Conservation (phyloP, 2,797 vertebrate genomes). For the Champsocephalus gunnari region DNA sequence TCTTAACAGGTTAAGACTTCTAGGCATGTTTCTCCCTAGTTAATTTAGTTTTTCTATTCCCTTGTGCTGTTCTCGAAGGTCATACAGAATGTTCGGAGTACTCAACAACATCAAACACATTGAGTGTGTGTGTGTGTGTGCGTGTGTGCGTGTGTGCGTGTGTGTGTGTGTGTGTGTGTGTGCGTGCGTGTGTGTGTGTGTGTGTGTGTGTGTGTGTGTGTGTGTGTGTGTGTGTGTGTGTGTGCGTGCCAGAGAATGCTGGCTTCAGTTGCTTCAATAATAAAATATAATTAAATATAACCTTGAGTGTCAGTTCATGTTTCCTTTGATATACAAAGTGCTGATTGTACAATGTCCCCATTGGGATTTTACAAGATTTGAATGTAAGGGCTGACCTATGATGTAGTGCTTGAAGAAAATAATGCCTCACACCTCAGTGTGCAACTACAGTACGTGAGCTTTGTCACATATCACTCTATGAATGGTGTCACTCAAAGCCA, state of each 20-base stretch:
- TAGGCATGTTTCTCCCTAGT: neutral
- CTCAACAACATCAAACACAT: slow-evolving; percentile 1
- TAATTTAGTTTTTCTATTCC: neutral
- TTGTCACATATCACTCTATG: slow-evolving; percentile 33
- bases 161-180: no score
- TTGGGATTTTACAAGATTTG: neutral
- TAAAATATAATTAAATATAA: slow-evolving; percentile 33
- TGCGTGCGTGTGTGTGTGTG: no score
- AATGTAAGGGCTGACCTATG: neutral
- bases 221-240: no score
- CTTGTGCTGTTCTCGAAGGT: slow-evolving; percentile 1
- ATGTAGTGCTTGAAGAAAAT: neutral
- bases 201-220: no score
- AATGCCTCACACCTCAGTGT: neutral
- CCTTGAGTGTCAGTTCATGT: slow-evolving; percentile 3
- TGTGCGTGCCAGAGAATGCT: slow-evolving; percentile 29
- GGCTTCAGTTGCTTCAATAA: slow-evolving; percentile 19
- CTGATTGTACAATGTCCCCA: neutral
- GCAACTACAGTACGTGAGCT: slow-evolving; percentile 24
- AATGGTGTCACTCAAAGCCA: slow-evolving; percentile 37
- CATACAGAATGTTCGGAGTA: neutral
- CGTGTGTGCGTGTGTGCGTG: no score
- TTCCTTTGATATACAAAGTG: neutral
- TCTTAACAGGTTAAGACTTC: no score
- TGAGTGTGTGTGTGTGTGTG: no score